Conservation (phyloP, 2,888 invertebrate species). For the Phyllotreta cruciferae region DNA sequence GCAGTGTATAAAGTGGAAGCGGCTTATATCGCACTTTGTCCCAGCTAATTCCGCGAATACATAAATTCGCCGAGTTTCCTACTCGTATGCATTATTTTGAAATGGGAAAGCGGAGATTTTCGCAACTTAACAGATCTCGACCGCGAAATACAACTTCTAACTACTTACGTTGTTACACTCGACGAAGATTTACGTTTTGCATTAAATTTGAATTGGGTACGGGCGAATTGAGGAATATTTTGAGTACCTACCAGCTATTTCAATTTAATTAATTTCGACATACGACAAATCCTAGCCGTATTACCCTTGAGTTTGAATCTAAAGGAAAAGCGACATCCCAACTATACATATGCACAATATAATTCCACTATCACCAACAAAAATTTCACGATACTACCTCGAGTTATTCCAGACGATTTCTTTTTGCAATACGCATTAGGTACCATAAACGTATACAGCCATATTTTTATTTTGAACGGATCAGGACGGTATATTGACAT, state of each 20-base stretch:
- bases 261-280: too few relatives aligned
- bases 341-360: too few relatives aligned
- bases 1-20: constrained; percentile 21
- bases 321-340: too few relatives aligned
- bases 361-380: not conserved
- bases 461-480: constrained; percentile 6
- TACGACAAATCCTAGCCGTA: too few relatives aligned
- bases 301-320: too few relatives aligned
- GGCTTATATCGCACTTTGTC: constrained; percentile 37
- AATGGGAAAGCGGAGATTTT: constrained; percentile 32
- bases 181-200: constrained; percentile 7
- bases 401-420: not conserved
- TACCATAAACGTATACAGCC: not conserved
- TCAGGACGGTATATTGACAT: constrained; percentile 17
- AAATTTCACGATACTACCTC: not conserved
- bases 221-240: too few relatives aligned
- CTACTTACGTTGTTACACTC: constrained; percentile 14
- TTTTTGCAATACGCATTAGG: not conserved
- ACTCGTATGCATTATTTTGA: constrained; percentile 35
- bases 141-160: constrained; percentile 25
- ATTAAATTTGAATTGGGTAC: constrained; percentile 1
- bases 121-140: constrained; percentile 29
- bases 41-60: constrained; percentile 35
- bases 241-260: too few relatives aligned
- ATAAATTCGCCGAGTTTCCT: constrained; percentile 31